A percentile compares a stretch with the other conserved stretches of the same genome.
Evolutionary conservation across 2,888 invertebrate genomes (phyloP).

Genomic region (Andrena bucephala): DNA sequence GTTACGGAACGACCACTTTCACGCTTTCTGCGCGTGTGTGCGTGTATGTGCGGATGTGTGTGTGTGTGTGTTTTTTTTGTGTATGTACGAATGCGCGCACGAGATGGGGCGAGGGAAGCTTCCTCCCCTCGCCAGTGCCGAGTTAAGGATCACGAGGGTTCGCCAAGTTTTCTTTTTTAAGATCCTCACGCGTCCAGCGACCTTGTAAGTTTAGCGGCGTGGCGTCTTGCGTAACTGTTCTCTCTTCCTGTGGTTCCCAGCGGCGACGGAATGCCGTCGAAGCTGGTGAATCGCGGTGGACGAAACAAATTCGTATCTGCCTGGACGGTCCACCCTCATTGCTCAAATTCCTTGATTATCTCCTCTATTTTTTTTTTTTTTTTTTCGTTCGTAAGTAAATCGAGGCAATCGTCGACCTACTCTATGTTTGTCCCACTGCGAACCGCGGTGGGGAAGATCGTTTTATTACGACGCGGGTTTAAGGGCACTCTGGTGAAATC

Average conservation of each 20-base stretch:
- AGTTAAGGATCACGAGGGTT: background rate
- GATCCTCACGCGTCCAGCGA: background rate
- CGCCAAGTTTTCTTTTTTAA: constrained; percentile 8
- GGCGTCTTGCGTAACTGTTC: background rate
- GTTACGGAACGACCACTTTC: constrained; percentile 16
- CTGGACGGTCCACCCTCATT: constrained; percentile 1
- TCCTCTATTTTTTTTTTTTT: background rate
- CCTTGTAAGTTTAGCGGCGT: background rate
- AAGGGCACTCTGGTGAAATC: too few relatives aligned
- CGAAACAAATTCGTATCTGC: background rate
- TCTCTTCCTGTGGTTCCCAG: background rate
- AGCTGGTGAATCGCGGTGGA: background rate
- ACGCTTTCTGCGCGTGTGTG: constrained; percentile 35
- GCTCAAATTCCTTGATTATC: background rate
- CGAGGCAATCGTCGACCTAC: background rate
- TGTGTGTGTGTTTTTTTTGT: background rate
- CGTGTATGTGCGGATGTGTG: constrained; percentile 16
- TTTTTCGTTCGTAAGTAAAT: constrained; percentile 3
- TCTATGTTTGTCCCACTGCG: background rate
- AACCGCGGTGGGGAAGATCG: background rate
- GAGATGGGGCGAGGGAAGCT: background rate
- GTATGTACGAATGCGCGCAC: background rate
- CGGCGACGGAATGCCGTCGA: background rate
- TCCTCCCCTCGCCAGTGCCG: too few relatives aligned
- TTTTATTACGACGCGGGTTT: too few relatives aligned